Conservation (phyloP, 2,113 vertebrate genomes). For the Tyto alba region DNA sequence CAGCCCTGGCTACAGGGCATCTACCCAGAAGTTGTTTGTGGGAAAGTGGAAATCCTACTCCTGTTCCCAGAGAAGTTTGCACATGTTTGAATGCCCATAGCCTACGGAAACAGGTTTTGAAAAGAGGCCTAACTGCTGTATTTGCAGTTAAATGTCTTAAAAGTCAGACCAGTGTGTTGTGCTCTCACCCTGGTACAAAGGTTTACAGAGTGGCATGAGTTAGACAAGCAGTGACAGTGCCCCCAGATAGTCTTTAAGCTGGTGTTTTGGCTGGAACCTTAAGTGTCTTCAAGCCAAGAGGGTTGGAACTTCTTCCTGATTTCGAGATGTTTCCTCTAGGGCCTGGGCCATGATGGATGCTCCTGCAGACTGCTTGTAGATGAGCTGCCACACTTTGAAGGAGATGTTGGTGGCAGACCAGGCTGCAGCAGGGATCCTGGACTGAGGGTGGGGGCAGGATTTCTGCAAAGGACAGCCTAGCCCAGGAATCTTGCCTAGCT, state of each 20-base stretch:
- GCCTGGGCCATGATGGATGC: accelerated
- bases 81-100: background rate
- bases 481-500: background rate
- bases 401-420: background rate
- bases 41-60: background rate
- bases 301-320: background rate
- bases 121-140: background rate
- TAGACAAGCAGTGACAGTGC: background rate
- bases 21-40: background rate
- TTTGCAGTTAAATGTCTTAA: background rate
- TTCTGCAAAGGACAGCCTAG: background rate
- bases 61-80: background rate
- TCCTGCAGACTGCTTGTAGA: background rate
- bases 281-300: background rate
- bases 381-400: background rate
- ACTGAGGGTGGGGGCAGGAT: background rate
- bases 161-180: background rate
- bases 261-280: background rate
- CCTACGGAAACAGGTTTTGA: background rate
- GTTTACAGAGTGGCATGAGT: background rate
- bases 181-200: background rate
- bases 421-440: background rate
- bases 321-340: background rate
- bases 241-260: background rate
- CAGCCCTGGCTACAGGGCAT: background rate